Evolutionary conservation across 2,888 invertebrate genomes (phyloP), one percentile per base, ranked within the genome.

Genomic region (Strigamia transsilvanica): DNA sequence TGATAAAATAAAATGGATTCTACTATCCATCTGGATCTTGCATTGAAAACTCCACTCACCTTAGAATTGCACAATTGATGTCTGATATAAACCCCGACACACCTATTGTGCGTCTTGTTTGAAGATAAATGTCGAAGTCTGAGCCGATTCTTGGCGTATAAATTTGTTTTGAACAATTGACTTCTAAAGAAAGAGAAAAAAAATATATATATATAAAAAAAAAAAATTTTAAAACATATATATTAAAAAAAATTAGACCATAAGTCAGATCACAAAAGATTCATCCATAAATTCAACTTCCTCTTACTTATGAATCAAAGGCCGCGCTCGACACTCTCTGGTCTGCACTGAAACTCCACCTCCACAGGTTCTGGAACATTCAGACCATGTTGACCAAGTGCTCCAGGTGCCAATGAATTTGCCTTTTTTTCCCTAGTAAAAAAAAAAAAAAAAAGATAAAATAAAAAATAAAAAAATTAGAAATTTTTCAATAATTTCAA

Each of bases 21-120:
- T 38, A 7, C 38, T 38, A 38, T 38, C 38, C 38, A 38, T 38
- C 12, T 46, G 5, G 15, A 46, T 46, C 46, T 46, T 46, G 15
- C 46, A 46, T 46, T 46, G 10, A 42, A 42, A 42, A 42, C 10
- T 23, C 3, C 15, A 86, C 89, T 90, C 88, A 94, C 94, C 90
- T 92, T 91, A 84, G 92, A 92, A 87, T 94, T 94, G 88, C 95
- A 95, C 86, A 94, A 91, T 86, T 94, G 94, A 88, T 93, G 94
- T 82, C 94, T 90, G 86, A 93, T 92, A 86, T 92, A 92, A 21
- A 93, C 90, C 23, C 95, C 94, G 66, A 92, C 91, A 87, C 94
- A 95, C 18, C 82, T 86, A 73, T 32, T 73, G 13, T 32, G 73
- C 13, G 73, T 73, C 32, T 32, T 32, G 73, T 73, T 73, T 13